Conservation (phyloP, 2,888 invertebrate species). For the Amblyjoppa proteus region DNA sequence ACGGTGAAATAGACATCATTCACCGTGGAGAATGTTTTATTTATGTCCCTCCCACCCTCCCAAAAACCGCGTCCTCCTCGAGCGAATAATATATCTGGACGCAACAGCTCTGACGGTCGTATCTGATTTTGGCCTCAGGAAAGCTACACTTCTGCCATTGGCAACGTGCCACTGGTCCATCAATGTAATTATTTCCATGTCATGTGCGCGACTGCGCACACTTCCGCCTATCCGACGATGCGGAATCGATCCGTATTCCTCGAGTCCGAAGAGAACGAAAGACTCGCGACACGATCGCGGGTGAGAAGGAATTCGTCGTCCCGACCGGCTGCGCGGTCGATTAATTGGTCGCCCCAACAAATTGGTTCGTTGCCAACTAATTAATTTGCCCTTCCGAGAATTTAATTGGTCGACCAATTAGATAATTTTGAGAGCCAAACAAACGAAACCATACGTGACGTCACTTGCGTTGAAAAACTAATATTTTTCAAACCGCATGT, state of each 20-base stretch:
- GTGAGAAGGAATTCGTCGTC: background rate
- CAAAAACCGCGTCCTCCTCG: background rate
- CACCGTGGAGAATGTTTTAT: conserved; percentile 70
- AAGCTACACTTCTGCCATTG: conserved; percentile 67
- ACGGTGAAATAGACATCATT: conserved; percentile 51
- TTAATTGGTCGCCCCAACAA: no score
- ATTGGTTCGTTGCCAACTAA: no score
- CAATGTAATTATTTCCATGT: conserved; percentile 81
- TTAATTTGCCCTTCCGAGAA: no score
- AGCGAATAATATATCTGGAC: conserved; percentile 76
- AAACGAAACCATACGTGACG: no score
- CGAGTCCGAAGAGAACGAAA: background rate
- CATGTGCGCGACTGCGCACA: conserved; percentile 52
- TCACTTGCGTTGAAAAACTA: no score
- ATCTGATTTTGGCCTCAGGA: conserved; percentile 79
- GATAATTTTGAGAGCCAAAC: no score
- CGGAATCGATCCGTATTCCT: background rate
- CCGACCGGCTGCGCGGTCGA: no score
- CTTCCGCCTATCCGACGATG: conserved; percentile 32
- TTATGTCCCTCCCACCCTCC: conserved; percentile 52
- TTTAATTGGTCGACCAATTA: no score
- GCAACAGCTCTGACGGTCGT: conserved; percentile 74
- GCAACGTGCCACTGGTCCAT: conserved; percentile 79
- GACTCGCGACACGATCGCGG: background rate
- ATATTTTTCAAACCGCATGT: no score